Percentiles rank a stretch among this genome's conserved stretches.
Conservation (phyloP, 2,797 vertebrate genomes). For the Allenopithecus nigroviridis region DNA sequence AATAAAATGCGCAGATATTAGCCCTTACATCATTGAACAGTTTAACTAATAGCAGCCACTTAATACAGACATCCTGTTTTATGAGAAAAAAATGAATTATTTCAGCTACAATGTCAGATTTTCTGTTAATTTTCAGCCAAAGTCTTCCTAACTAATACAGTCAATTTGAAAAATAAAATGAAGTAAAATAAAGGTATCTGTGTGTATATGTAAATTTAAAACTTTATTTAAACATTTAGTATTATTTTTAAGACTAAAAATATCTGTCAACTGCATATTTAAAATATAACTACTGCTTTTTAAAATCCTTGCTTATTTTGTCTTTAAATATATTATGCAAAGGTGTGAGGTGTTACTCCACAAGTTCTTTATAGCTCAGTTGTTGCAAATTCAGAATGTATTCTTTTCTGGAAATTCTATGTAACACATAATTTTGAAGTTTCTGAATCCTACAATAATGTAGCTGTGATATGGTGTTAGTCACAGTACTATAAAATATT, state of each 20-base stretch:
- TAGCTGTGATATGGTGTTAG: neutral
- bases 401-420: conserved; percentile 9
- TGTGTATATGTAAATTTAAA: neutral
- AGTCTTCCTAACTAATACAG: neutral
- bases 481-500: neutral
- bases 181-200: neutral
- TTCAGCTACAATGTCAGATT: neutral
- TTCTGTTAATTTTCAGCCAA: neutral
- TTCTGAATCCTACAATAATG: neutral
- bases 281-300: neutral
- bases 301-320: neutral
- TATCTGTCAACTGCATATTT: neutral
- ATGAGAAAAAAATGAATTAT: neutral
- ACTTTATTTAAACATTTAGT: neutral
- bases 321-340: neutral
- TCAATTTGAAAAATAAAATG: conserved; percentile 22
- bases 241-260: conserved; percentile 8
- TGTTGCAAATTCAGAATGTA: neutral
- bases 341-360: neutral
- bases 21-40: neutral
- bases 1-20: neutral
- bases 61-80: neutral
- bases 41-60: neutral
- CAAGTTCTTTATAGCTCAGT: neutral
- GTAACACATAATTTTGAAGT: neutral